phyloP scores from a whole-genome alignment of 2,113 vertebrate genomes.

The Saguinus midas region DNA sequence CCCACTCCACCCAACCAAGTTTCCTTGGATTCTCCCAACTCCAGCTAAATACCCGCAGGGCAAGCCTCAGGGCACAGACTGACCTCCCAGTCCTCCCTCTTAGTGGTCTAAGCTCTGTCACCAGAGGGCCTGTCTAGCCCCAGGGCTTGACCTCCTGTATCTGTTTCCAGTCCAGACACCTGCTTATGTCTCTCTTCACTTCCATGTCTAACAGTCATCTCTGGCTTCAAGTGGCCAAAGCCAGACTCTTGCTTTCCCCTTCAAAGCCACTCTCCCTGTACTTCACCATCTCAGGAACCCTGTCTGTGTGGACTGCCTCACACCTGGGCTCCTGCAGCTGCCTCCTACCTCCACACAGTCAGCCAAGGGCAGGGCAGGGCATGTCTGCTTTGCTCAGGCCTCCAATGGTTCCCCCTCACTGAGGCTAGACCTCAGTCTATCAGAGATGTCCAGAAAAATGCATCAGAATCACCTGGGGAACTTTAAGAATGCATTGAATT shows the following conservation, averaged over 20 bases:
- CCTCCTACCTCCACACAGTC: background rate
- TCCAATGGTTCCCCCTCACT: background rate
- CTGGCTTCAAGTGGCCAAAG: background rate
- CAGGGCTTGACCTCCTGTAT: background rate
- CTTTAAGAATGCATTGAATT: background rate
- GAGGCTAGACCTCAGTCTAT: background rate
- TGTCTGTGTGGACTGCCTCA: background rate
- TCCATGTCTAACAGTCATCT: background rate
- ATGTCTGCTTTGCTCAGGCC: background rate
- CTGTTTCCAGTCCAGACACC: background rate
- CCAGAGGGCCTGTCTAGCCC: background rate
- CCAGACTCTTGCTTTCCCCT: background rate
- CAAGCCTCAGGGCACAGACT: rapidly evolving
- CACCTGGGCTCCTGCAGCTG: background rate
- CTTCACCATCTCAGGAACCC: background rate
- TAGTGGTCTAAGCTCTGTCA: background rate
- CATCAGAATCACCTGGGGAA: background rate
- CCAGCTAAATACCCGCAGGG: background rate
- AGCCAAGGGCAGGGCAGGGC: background rate
- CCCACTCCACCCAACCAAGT: no score
- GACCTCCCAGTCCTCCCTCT: background rate
- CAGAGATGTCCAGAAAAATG: background rate
- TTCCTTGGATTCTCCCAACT: background rate
- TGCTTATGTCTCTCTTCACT: background rate
- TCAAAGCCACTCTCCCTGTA: background rate